These are phyloP conservation scores for Xanthia icteritia DNA, from an alignment of 2,888 invertebrate genomes.

Conservation along the genomic window DNA sequence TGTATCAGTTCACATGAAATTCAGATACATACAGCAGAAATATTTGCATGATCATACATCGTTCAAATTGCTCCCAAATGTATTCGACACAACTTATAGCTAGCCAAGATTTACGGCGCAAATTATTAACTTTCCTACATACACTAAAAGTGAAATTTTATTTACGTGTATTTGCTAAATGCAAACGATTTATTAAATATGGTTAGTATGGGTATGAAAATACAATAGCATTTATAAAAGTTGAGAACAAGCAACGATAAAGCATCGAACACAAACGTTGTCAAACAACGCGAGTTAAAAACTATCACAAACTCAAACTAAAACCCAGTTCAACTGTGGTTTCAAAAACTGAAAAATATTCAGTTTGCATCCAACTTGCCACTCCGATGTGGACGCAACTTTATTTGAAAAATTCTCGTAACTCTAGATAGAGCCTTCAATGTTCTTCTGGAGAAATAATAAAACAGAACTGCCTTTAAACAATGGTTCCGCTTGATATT, in stretches of 20 bases:
- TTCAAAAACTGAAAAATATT: conserved; percentile 58
- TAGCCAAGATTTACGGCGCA: too few relatives aligned
- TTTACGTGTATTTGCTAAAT: background rate
- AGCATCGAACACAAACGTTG: conserved; percentile 27
- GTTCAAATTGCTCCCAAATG: background rate
- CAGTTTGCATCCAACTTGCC: conserved; percentile 49
- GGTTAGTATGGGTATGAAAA: background rate
- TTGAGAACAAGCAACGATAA: conserved; percentile 6
- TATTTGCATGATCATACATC: too few relatives aligned
- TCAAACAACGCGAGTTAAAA: conserved; percentile 44
- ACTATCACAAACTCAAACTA: conserved; percentile 39
- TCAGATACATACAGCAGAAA: background rate
- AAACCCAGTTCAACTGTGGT: conserved; percentile 25
- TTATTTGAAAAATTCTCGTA: conserved; percentile 50
- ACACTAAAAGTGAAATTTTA: background rate
- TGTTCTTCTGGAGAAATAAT: conserved; percentile 41
- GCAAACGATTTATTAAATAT: background rate
- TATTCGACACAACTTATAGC: background rate
- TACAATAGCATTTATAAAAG: background rate
- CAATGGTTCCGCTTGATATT: conserved; percentile 48
- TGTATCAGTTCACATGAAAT: background rate
- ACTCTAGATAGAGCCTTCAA: conserved; percentile 40
- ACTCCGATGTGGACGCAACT: conserved; percentile 47
- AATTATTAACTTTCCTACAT: too few relatives aligned
- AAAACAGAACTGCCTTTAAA: conserved; percentile 27